Evolutionary conservation across 2,113 vertebrate genomes (phyloP), one percentile per base, ranked within the genome.

Genomic region (Rostratula benghalensis): DNA sequence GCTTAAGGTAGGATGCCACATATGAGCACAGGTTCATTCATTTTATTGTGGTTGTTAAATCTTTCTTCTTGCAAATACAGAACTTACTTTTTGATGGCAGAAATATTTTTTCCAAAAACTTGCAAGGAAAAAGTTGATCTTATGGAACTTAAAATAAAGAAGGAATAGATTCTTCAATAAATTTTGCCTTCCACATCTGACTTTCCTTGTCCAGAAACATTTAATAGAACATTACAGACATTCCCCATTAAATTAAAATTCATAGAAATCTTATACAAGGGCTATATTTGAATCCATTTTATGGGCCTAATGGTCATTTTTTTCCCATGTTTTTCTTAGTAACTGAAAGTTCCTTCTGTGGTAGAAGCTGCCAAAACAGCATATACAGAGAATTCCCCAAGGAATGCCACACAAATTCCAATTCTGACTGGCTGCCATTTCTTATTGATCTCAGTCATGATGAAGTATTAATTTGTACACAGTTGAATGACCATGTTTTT

Each of bases 381-480:
- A 93, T 95, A 87, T 83, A 91, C 45, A 91, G 61, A 94, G 94
- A 94, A 95, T 95, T 93, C 94, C 61, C 61, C 37, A 1, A 2
- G 91, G 94, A 93, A 82, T 87, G 87, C 69, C 74, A 80, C 89
- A 87, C 17, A 0, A 87, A 93, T 97, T 96, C 93, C 87, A 82
- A 78, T 84, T 95, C 96, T 95, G 83, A 73, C 91, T 85, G 87
- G 65, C 81, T 93, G 95, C 89, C 87, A 57, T 95, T 96, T 93
- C 81, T 59, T 95, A 96, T 87, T 93, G 96, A 96, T 97, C 94
- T 87, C 77, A 79, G 89, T 61, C 87, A 87, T 89, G 87, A 94
- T 93, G 94, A 95, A 96, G 87, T 95, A 97, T 95, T 94, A 96
- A 95, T 96, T 94, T 95, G 96, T 95, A 82, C 77, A 73, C 64